Conservation (phyloP, 1,140 invertebrate species). For the Caenorhabditis inopinata region DNA sequence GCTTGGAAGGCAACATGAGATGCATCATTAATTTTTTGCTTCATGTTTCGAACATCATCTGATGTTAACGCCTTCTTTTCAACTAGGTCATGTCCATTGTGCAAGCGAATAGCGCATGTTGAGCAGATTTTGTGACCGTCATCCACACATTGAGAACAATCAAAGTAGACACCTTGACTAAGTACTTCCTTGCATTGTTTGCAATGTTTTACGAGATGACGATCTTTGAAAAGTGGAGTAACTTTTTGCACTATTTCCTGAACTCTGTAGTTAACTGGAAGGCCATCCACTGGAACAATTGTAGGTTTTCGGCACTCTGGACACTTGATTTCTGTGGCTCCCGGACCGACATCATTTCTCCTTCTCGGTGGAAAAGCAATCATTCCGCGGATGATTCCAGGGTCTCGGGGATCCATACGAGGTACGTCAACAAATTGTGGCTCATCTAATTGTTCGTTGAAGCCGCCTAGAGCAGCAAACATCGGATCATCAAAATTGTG, state of each 20-base stretch:
- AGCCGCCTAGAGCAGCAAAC: neutral
- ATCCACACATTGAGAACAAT: neutral
- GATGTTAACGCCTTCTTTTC: conserved; percentile 25
- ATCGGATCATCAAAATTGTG: neutral
- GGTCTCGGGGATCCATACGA: neutral
- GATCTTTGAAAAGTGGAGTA: neutral
- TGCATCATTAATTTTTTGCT: neutral
- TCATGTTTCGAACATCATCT: neutral
- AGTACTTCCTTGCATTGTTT: neutral
- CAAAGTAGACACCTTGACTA: neutral
- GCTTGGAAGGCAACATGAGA: neutral
- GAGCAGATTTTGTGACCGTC: neutral
- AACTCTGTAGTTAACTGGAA: conserved; percentile 32
- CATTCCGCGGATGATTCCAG: neutral
- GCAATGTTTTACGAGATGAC: neutral
- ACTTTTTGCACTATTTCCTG: conserved; percentile 15
- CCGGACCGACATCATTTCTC: neutral
- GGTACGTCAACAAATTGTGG: neutral
- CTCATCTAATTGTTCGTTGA: neutral
- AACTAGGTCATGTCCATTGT: conserved; percentile 23
- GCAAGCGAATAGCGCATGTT: conserved; percentile 15
- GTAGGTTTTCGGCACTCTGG: conserved; percentile 29
- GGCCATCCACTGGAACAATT: neutral
- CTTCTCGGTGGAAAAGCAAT: neutral
- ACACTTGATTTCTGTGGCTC: conserved; percentile 1